phyloP scores from a whole-genome alignment of 1,140 invertebrate species.

The Brachionus koreanus region DNA sequence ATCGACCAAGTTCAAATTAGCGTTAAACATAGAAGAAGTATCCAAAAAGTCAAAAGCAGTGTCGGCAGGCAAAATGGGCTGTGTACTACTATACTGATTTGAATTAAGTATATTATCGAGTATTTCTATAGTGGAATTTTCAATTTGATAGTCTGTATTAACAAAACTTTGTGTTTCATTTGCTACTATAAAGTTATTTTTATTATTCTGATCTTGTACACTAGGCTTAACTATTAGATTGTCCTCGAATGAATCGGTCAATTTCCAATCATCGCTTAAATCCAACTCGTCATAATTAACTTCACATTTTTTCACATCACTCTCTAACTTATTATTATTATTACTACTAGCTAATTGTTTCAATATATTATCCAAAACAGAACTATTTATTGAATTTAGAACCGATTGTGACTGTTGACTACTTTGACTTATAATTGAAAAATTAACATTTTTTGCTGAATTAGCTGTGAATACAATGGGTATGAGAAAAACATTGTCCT shows the following conservation, averaged over 20 bases:
- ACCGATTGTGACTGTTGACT: conserved; percentile 15
- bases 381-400: background rate
- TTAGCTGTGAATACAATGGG: background rate
- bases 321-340: background rate
- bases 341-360: background rate
- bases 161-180: background rate
- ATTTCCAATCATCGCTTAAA: background rate
- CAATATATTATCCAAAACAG: background rate
- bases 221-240: background rate
- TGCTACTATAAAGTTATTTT: background rate
- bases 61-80: background rate
- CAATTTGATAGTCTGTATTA: background rate
- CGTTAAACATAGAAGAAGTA: background rate
- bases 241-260: background rate
- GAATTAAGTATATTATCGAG: background rate
- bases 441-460: background rate
- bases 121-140: conserved; percentile 15
- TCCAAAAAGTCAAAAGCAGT: background rate
- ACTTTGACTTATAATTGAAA: conserved; percentile 9
- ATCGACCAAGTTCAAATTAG: conserved; percentile 10
- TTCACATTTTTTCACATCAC: background rate
- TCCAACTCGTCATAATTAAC: conserved; percentile 1
- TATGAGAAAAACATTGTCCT: background rate
- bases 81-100: background rate
- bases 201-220: background rate